Percentiles rank a stretch among this genome's conserved stretches.
phyloP scores from a whole-genome alignment of 2,113 vertebrate genomes.

The Charina bottae region DNA sequence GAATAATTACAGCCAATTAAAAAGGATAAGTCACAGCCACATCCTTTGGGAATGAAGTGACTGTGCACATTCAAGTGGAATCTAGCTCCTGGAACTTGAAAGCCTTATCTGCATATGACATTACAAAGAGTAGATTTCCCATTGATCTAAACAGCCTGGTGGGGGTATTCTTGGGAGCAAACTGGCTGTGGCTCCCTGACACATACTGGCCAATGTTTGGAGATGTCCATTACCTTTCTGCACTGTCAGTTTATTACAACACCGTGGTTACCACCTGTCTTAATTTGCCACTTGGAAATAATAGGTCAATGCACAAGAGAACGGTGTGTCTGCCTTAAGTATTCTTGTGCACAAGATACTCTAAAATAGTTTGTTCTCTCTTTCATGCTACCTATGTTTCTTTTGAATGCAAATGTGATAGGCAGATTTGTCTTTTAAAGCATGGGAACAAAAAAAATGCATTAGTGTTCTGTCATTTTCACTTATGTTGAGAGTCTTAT shows the following conservation, averaged over 20 bases:
- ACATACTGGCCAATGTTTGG: not conserved
- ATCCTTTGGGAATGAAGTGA: not conserved
- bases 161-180: not conserved
- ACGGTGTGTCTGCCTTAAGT: not conserved
- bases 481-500: slow-evolving; percentile 26
- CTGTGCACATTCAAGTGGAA: not conserved
- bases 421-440: slow-evolving; percentile 20
- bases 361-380: not conserved
- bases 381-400: not conserved
- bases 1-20: not conserved
- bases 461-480: not conserved
- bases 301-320: not conserved
- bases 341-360: not conserved
- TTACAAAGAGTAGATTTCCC: not conserved
- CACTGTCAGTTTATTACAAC: not conserved
- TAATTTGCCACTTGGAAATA: not conserved
- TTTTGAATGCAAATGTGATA: not conserved
- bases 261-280: not conserved
- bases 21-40: not conserved
- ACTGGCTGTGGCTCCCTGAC: not conserved
- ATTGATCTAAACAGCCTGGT: not conserved
- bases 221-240: not conserved
- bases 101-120: not conserved
- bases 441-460: slow-evolving; percentile 16
- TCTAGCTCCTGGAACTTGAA: not conserved